phyloP scores from a whole-genome alignment of 2,888 invertebrate species.

The Biston stratarius region DNA sequence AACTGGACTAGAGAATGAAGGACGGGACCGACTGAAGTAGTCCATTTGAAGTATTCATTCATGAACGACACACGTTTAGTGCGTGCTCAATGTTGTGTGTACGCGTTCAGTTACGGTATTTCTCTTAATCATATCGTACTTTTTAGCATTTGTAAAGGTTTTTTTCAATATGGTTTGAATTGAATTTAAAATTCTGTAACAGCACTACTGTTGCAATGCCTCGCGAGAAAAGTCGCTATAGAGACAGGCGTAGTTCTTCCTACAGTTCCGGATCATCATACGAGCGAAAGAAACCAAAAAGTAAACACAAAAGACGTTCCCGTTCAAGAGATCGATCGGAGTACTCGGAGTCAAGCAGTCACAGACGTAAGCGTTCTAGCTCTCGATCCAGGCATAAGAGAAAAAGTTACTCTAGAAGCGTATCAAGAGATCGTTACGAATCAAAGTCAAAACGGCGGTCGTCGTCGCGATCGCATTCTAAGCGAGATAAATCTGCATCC shows the following conservation, averaged over 20 bases:
- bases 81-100: no score
- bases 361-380: slow-evolving; percentile 68
- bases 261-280: slow-evolving; percentile 78
- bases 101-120: no score
- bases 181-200: slow-evolving; percentile 4
- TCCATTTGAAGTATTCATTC: no score
- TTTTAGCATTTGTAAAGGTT: background rate
- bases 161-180: slow-evolving; percentile 1
- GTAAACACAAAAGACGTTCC: slow-evolving; percentile 73
- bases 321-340: slow-evolving; percentile 75
- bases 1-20: no score
- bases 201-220: slow-evolving; percentile 62
- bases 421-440: slow-evolving; percentile 76
- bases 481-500: slow-evolving; percentile 69
- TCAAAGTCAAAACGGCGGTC: slow-evolving; percentile 71
- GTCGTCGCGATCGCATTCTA: slow-evolving; percentile 65
- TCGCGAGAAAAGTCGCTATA: slow-evolving; percentile 76
- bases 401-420: slow-evolving; percentile 75
- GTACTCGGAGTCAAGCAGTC: slow-evolving; percentile 57
- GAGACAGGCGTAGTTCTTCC: slow-evolving; percentile 76
- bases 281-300: slow-evolving; percentile 74
- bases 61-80: no score
- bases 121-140: no score
- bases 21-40: no score
- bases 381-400: slow-evolving; percentile 68